phyloP scores from a whole-genome alignment of 2,113 vertebrate genomes.

The Romanogobio albipinnatus region DNA sequence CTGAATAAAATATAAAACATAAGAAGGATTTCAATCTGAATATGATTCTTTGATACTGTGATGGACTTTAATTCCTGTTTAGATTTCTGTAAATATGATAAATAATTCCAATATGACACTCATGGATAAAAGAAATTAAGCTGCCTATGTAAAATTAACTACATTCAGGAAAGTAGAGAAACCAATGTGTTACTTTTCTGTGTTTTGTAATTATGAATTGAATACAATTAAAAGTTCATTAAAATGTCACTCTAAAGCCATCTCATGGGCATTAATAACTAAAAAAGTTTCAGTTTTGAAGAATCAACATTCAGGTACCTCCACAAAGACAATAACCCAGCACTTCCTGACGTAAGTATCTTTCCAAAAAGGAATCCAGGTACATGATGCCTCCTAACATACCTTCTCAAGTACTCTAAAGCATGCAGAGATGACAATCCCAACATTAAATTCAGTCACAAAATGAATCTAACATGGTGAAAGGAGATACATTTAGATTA shows the following conservation, averaged over 20 bases:
- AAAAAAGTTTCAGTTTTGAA: background rate
- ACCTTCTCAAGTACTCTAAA: background rate
- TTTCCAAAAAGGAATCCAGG: background rate
- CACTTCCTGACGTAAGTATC: background rate
- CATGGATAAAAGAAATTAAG: background rate
- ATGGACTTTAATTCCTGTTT: background rate
- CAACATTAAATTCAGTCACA: background rate
- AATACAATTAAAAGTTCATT: background rate
- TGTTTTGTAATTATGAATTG: background rate
- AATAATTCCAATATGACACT: background rate
- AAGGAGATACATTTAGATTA: background rate
- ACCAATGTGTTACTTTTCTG: background rate
- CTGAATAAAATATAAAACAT: background rate
- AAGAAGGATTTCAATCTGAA: background rate
- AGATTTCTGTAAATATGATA: background rate
- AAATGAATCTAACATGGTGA: background rate
- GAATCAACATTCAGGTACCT: background rate
- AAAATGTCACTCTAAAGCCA: background rate
- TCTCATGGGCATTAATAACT: background rate
- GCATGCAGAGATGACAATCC: background rate
- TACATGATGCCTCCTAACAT: background rate
- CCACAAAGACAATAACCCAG: background rate
- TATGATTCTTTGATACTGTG: background rate
- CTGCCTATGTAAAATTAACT: background rate
- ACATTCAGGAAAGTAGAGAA: background rate